phyloP scores from a whole-genome alignment of 2,888 invertebrate genomes.

The Ashinkailepas kermadecensis region DNA sequence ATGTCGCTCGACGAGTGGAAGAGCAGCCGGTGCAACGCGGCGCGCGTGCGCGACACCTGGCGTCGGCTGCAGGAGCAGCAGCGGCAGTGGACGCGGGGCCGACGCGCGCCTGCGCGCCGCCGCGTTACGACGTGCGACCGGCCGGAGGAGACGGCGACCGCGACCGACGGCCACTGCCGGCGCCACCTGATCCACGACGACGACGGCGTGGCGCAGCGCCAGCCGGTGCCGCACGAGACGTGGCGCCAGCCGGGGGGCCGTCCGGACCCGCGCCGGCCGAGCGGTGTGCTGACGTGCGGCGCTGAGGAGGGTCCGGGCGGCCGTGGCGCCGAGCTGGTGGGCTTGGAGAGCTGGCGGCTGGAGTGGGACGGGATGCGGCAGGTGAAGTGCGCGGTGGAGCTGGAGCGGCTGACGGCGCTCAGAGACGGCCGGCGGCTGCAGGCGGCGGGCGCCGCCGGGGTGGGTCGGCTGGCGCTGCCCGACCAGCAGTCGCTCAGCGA shows the following conservation, averaged over 20 bases:
- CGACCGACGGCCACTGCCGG: not conserved
- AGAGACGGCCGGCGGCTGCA: slow-evolving; percentile 20
- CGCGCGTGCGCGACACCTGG: slow-evolving; percentile 16
- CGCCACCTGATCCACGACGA: slow-evolving; percentile 24
- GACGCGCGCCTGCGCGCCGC: slow-evolving; percentile 10
- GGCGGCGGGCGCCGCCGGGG: slow-evolving; percentile 24
- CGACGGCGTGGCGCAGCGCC: slow-evolving; percentile 25
- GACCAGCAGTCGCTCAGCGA: not conserved
- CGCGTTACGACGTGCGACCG: not conserved
- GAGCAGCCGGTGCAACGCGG: not conserved
- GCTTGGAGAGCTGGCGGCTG: slow-evolving; percentile 24
- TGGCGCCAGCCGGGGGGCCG: not conserved
- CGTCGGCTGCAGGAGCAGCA: slow-evolving; percentile 24
- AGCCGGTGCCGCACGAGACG: slow-evolving; percentile 27
- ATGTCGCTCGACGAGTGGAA: slow-evolving; percentile 23
- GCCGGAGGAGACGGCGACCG: not conserved
- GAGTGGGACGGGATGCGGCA: slow-evolving; percentile 26
- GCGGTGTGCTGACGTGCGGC: not conserved
- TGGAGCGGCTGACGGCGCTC: slow-evolving; percentile 25
- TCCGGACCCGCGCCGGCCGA: not conserved
- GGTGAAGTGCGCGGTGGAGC: slow-evolving; percentile 7
- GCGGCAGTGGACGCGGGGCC: slow-evolving; percentile 14
- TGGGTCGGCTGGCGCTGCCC: slow-evolving; percentile 23
- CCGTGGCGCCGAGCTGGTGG: slow-evolving; percentile 22
- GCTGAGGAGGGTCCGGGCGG: not conserved